Evolutionary conservation across 2,888 invertebrate genomes (phyloP), one percentile per base, ranked within the genome.

Genomic region (Agrochola circellaris): DNA sequence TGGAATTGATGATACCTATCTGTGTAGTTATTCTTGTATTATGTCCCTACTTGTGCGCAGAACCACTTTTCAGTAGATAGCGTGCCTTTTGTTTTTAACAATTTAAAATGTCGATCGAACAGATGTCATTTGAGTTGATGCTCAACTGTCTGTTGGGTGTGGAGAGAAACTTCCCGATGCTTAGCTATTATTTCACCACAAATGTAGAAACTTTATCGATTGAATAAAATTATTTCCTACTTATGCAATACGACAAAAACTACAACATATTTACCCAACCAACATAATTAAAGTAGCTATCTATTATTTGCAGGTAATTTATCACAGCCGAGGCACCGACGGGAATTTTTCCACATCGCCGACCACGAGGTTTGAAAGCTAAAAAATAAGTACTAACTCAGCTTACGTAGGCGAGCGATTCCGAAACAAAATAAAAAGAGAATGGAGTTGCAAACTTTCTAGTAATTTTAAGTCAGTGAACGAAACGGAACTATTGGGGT

Each of bases 391-490:
- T 79, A 88, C 85, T 82, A 88, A 85, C 82, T 82, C 72, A 91
- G 89, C 83, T 89, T 89, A 91, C 88, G 87, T 84, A 82, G 84
- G 87, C 89, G 90, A 88, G 85, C 89, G 86, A 89, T 88, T 88
- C 82, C 79, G 85, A 89, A 92, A 91, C 90, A 93, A 93, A 70
- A 94, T 91, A 92, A 91, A 92, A 93, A 89, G 87, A 81, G 75
- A 91, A 90, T 92, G 86, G 74, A 91, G 91, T 92, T 86, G 89
- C 89, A 89, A 93, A 94, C 91, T 93, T 92, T 89, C 87, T 90
- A 92, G 93, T 94, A 94, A 95, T 94, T 95, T 94, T 92, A 93
- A 93, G 94, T 93, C 93, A 91, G 90, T 88, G 93, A 94, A 93
- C 92, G 92, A 93, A 93, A 91, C 91, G 91, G 87, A 93, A 91